These are phyloP conservation scores for Scaptomyza cyrtandrae DNA, from an alignment of 2,888 invertebrate genomes.

Conservation along the genomic window DNA sequence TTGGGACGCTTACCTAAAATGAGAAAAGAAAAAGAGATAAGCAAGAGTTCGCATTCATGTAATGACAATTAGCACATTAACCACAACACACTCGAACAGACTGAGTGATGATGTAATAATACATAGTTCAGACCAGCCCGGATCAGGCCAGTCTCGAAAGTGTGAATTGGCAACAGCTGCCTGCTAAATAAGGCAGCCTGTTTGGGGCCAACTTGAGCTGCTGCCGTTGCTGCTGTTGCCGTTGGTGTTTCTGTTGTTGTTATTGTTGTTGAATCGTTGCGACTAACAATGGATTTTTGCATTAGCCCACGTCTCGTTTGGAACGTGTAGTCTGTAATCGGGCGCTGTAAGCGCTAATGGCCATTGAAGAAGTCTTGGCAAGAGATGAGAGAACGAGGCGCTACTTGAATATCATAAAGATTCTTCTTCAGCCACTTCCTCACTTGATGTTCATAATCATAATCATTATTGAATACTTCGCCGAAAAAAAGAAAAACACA, in stretches of 20 bases:
- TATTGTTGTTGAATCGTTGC: slow-evolving; percentile 3
- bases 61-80: slow-evolving; percentile 71
- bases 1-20: slow-evolving; percentile 81
- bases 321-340: slow-evolving; percentile 70
- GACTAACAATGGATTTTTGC: slow-evolving; percentile 64
- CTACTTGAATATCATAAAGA: slow-evolving; percentile 63
- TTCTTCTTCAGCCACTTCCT: slow-evolving; percentile 70
- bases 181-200: slow-evolving; percentile 71
- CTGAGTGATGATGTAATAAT: slow-evolving; percentile 70
- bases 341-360: slow-evolving; percentile 78
- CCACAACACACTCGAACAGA: slow-evolving; percentile 15
- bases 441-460: slow-evolving; percentile 77
- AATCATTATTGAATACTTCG: slow-evolving; percentile 73
- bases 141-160: slow-evolving; percentile 34
- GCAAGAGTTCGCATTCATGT: slow-evolving; percentile 59
- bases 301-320: slow-evolving; percentile 67
- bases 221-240: slow-evolving; percentile 3
- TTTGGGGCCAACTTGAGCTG: slow-evolving; percentile 2
- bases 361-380: slow-evolving; percentile 60
- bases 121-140: slow-evolving; percentile 20
- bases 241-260: not conserved
- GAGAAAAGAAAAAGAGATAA: not conserved
- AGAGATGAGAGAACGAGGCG: slow-evolving; percentile 40
- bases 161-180: slow-evolving; percentile 72
- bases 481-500: slow-evolving; percentile 40